A percentile compares a stretch with the other conserved stretches of the same genome.
phyloP scores from a whole-genome alignment of 2,113 vertebrate genomes.

The Hemiscyllium ocellatum region DNA sequence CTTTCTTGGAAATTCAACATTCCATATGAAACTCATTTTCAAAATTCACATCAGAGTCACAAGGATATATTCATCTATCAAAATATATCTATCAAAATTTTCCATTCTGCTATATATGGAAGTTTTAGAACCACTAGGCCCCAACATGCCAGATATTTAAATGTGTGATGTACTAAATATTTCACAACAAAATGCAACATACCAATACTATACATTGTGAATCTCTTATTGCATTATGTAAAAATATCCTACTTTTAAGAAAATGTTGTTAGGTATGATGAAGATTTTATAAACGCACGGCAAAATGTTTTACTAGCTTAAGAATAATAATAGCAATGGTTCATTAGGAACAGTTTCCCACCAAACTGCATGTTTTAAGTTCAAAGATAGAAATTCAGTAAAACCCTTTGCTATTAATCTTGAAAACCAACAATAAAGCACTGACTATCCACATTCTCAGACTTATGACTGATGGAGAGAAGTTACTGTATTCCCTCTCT shows the following conservation, averaged over 20 bases:
- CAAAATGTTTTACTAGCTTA: not conserved
- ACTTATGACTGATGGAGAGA: slow-evolving; percentile 30
- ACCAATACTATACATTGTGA: not conserved
- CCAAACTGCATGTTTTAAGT: not conserved
- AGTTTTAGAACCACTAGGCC: not conserved
- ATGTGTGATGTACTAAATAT: not conserved
- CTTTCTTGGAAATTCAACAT: not conserved
- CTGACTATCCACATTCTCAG: slow-evolving; percentile 33
- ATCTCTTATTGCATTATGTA: not conserved
- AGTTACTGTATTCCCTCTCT: slow-evolving; percentile 36
- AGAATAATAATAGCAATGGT: not conserved
- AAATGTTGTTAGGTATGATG: not conserved
- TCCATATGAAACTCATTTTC: slow-evolving; percentile 33
- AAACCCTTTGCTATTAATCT: slow-evolving; percentile 33
- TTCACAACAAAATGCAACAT: not conserved
- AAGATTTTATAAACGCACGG: not conserved
- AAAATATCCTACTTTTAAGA: not conserved
- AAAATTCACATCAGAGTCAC: not conserved
- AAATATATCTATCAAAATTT: not conserved
- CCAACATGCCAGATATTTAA: not conserved
- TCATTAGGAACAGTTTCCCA: not conserved
- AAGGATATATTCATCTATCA: not conserved
- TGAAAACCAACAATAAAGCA: slow-evolving; percentile 26
- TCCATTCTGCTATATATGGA: not conserved
- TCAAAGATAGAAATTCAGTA: slow-evolving; percentile 5